Conservation (phyloP, 1,140 invertebrate species). For the Caerostris darwini region DNA sequence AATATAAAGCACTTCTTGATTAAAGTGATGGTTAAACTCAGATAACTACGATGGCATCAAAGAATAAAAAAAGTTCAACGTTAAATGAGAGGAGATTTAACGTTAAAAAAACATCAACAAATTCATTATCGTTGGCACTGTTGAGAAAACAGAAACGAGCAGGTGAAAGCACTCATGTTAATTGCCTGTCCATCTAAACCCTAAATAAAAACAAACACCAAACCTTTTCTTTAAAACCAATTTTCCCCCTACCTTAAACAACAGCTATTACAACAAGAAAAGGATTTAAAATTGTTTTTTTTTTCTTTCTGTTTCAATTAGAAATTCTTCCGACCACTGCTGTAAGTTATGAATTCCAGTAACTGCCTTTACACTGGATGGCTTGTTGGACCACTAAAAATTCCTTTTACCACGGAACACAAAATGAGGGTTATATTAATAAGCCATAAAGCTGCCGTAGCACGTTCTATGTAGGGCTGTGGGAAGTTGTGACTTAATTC, state of each 20-base stretch:
- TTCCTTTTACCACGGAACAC: neutral
- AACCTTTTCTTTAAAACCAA: neutral
- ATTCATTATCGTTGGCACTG: neutral
- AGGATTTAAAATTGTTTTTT: slow-evolving; percentile 50
- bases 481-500: slow-evolving; percentile 70
- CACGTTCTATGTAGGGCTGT: neutral
- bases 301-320: slow-evolving; percentile 64
- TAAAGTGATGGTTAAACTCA: neutral
- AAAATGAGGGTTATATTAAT: slow-evolving; percentile 67
- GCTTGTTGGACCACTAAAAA: neutral
- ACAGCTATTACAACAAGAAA: slow-evolving; percentile 2
- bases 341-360: slow-evolving; percentile 17
- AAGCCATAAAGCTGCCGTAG: slow-evolving; percentile 67
- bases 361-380: neutral
- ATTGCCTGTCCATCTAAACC: slow-evolving; percentile 10
- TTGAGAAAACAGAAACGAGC: neutral
- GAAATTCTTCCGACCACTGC: neutral
- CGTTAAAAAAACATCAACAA: neutral
- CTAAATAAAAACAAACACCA: neutral
- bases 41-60: neutral
- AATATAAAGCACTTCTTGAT: slow-evolving; percentile 1
- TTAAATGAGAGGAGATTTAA: neutral
- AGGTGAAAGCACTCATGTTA: slow-evolving; percentile 42
- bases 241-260: neutral
- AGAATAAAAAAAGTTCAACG: no score